Evolutionary conservation across 2,888 invertebrate species (phyloP).

Genomic region (Phyto melanocephala): DNA sequence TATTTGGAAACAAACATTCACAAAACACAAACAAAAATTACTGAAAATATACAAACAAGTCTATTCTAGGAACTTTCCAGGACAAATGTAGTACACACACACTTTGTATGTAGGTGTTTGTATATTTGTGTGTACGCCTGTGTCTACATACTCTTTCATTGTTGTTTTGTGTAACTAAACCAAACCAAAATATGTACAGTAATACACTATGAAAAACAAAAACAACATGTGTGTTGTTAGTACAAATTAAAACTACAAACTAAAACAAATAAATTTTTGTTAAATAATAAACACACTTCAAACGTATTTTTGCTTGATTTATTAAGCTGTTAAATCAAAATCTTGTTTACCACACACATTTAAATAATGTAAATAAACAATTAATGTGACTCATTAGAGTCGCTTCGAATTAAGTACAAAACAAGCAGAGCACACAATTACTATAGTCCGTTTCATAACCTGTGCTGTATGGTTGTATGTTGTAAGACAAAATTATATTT

Average conservation of each 20-base stretch:
- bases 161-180: slow-evolving; percentile 12
- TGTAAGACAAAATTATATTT: no score
- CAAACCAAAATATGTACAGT: background rate
- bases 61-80: background rate
- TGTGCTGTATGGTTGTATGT: no score
- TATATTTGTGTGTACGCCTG: background rate
- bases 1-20: background rate
- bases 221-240: no score
- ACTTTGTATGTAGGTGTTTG: background rate
- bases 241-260: no score
- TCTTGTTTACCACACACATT: slow-evolving; percentile 9
- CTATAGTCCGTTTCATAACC: no score
- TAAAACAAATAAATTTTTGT: background rate
- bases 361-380: background rate
- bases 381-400: background rate
- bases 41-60: background rate
- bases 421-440: no score
- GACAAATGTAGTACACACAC: background rate
- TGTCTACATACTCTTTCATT: slow-evolving; percentile 3
- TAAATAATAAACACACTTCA: background rate
- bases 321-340: slow-evolving; percentile 24
- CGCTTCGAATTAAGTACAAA: no score
- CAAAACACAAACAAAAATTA: background rate
- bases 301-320: background rate
- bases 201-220: slow-evolving; percentile 23